phyloP scores from a whole-genome alignment of 1,140 invertebrate genomes.

The Penaeus indicus region DNA sequence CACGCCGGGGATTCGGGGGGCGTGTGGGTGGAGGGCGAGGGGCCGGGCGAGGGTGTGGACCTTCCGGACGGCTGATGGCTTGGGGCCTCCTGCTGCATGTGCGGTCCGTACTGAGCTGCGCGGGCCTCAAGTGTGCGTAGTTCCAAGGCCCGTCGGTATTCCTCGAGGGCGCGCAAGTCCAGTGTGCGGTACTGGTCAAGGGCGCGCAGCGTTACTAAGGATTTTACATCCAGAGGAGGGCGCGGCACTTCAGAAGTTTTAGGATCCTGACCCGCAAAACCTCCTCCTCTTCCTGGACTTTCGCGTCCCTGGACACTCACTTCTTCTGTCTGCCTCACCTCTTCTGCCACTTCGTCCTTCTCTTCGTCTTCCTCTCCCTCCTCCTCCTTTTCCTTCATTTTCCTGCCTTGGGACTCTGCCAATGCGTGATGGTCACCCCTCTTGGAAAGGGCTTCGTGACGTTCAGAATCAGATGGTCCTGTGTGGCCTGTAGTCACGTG shows the following conservation, averaged over 20 bases:
- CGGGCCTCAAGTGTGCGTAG: slow-evolving; percentile 42
- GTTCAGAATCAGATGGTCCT: background rate
- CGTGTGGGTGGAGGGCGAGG: slow-evolving; percentile 46
- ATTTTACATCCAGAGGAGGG: slow-evolving; percentile 38
- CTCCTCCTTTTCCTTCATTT: too few relatives aligned
- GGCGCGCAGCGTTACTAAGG: slow-evolving; percentile 46
- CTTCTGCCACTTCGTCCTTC: background rate
- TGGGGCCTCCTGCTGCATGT: slow-evolving; percentile 9
- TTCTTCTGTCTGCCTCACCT: background rate
- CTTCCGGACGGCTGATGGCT: slow-evolving; percentile 7
- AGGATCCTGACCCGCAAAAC: background rate
- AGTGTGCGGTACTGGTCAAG: slow-evolving; percentile 52
- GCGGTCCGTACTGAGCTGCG: slow-evolving; percentile 38
- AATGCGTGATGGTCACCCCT: background rate
- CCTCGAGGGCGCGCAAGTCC: slow-evolving; percentile 46
- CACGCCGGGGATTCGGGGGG: slow-evolving; percentile 46
- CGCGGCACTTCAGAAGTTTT: slow-evolving; percentile 3
- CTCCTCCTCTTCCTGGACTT: background rate
- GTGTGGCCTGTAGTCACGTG: background rate
- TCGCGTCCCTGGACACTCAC: background rate
- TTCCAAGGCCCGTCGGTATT: slow-evolving; percentile 48
- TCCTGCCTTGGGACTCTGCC: too few relatives aligned
- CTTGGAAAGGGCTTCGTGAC: background rate
- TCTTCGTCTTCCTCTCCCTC: background rate
- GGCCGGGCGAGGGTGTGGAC: slow-evolving; percentile 49